Evolutionary conservation across 2,113 vertebrate species (phyloP), one percentile per base, ranked within the genome.

Genomic region (Aviceda subcristata): DNA sequence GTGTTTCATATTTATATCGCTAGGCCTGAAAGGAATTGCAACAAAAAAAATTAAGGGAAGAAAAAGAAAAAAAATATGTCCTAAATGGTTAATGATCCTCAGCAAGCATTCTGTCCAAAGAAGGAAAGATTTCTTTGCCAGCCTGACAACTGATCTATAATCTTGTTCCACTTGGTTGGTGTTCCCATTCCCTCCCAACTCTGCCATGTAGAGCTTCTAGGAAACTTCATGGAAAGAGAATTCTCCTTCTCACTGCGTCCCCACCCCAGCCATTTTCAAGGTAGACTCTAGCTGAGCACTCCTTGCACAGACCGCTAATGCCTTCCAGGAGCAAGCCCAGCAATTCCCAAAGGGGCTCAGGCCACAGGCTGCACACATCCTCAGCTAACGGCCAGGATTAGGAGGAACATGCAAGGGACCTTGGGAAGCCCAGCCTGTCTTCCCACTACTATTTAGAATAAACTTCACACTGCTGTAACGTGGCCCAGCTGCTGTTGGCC

Each of bases 21-120:
- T 92, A 56, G 16, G 27, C 81, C 94, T 88, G 91, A 98, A 94
- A 97, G 67, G 64, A 94, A 94, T 95, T 91, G 43, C 32, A 94
- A 76, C 36, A 43, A 88, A 55, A 69, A 78, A 56, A 87, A 62
- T 4, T 26, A 86, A 74, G 45, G 15, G 12, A 84, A 89, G 46
- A 59, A 45, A 20, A 56, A 53, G 15, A 15, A 84, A 83, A 83
- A 83, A 76, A 62, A 48, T 2, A 22, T 43, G 83, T 97, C 95
- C 95, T 89, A 95, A 97, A 96, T 97, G 82, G 92, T 97, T 98
- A 98, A 98, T 97, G 97, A 97, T 95, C 95, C 97, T 97, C 74
- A 75, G 75, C 92, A 93, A 97, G 93, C 96, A 96, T 96, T 97
- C 92, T 97, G 86, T 94, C 95, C 94, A 88, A 91, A 93, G 56